Evolutionary conservation across 2,797 vertebrate genomes (phyloP).

Genomic region (Acanthurus lineatus): DNA sequence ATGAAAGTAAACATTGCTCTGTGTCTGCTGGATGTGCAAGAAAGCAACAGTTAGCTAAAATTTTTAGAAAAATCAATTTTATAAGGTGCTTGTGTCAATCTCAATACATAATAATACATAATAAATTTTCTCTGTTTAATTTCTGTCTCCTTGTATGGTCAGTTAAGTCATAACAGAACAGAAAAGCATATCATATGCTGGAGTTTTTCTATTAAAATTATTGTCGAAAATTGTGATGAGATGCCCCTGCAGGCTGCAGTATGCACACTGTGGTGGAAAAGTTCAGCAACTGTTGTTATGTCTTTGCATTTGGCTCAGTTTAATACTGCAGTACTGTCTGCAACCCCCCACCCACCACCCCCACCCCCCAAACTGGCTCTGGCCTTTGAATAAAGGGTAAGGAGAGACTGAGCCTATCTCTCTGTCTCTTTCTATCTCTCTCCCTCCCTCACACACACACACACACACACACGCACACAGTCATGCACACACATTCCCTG

Average conservation of each 20-base stretch:
- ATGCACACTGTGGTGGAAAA: slow-evolving; percentile 2
- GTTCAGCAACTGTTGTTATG: slow-evolving; percentile 19
- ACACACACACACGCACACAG: slow-evolving; percentile 21
- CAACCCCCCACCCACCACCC: background rate
- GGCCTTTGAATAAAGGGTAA: slow-evolving; percentile 15
- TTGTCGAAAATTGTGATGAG: background rate
- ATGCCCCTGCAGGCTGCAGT: background rate
- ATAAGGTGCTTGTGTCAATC: too few species aligned
- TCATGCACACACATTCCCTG: slow-evolving; percentile 20
- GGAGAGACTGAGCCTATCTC: slow-evolving; percentile 21
- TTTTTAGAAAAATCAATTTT: too few species aligned
- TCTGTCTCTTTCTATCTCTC: background rate
- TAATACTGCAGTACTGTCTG: slow-evolving; percentile 59
- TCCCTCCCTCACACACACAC: slow-evolving; percentile 3
- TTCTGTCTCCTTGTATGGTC: too few species aligned
- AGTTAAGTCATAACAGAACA: too few species aligned
- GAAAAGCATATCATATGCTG: background rate
- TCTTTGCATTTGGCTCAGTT: slow-evolving; percentile 30
- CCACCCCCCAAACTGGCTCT: slow-evolving; percentile 38
- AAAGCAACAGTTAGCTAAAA: too few species aligned
- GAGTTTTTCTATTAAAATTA: too few species aligned
- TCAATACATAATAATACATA: too few species aligned
- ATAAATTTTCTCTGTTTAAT: too few species aligned
- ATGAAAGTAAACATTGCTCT: too few species aligned
- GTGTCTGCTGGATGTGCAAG: too few species aligned